These are phyloP conservation scores for Pyrocephalus nanus DNA, from an alignment of 2,797 vertebrate genomes.

Conservation along the genomic window DNA sequence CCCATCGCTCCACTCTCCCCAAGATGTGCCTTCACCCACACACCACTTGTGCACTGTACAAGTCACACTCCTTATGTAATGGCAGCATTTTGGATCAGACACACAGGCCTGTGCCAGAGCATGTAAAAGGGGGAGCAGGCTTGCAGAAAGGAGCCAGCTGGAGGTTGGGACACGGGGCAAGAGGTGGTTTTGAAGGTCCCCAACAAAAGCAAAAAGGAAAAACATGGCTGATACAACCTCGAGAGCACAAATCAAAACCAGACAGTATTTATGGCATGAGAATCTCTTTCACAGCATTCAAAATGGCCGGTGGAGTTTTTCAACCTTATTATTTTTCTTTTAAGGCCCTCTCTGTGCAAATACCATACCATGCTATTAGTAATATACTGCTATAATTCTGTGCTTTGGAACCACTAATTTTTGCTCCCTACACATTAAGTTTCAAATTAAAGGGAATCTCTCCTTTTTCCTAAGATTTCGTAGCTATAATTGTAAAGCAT, in stretches of 20 bases:
- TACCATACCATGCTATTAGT: rapidly evolving
- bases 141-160: neutral
- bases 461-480: neutral
- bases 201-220: neutral
- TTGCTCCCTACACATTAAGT: neutral
- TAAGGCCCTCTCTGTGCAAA: neutral
- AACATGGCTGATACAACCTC: neutral
- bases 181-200: neutral
- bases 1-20: neutral
- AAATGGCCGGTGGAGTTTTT: neutral
- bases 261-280: neutral
- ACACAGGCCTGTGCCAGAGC: neutral
- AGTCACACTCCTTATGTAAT: constrained; percentile 43
- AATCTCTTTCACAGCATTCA: neutral
- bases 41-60: constrained; percentile 18
- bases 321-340: neutral
- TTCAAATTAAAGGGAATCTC: neutral
- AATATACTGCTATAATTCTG: neutral
- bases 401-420: neutral
- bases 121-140: neutral
- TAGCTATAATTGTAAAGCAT: neutral
- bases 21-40: constrained; percentile 52
- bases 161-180: neutral
- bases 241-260: neutral
- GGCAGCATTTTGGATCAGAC: neutral